Evolutionary conservation across 2,113 vertebrate species (phyloP), one percentile per base, ranked within the genome.

Genomic region (Puffinus mauretanicus): DNA sequence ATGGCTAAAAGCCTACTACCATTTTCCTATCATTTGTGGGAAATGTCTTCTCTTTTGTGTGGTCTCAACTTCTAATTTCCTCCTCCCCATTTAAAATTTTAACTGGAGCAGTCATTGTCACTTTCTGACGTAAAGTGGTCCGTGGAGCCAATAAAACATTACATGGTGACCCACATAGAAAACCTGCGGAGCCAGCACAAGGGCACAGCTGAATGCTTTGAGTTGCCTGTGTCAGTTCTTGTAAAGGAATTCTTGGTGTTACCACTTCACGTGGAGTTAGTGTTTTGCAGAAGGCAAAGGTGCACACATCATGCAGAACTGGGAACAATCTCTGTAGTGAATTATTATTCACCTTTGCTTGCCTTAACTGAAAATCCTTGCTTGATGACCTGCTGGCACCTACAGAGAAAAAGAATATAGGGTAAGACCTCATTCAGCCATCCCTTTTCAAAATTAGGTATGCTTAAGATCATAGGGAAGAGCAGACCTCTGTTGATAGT

Each of bases 81-180:
- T 32, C 4, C 24, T 88, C 30, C 12, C 10, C 27, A 12, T 62
- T 52, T 69, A 67, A 57, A 82, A 88, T 70, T 82, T 38, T 49
- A 66, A 44, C 27, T 26, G 66, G 54, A 69, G 40, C 42, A 92
- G 62, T 36, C 51, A 47, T 10, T 69, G 67, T 71, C 83, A 82
- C 60, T 85, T 69, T 57, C 47, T 78, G 71, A 44, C 24, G 44
- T 2, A 12, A 78, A 69, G 32, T 6, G 38, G 25, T 64, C 64
- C 4, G 0, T 19, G 71, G 16, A 94, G 44, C 27, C n/a, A 79
- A 40, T 7, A 14, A 60, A 64, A 70, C 58, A 26, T 64, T 67
- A 55, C 27, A 7, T 15, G 57, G 64, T 94, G 95, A 96, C 94
- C 95, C 90, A 77, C 32, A 92, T 65, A 82, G 66, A 19, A 91